Conservation (phyloP, 2,888 invertebrate genomes). For the Erpobdella octoculata region DNA sequence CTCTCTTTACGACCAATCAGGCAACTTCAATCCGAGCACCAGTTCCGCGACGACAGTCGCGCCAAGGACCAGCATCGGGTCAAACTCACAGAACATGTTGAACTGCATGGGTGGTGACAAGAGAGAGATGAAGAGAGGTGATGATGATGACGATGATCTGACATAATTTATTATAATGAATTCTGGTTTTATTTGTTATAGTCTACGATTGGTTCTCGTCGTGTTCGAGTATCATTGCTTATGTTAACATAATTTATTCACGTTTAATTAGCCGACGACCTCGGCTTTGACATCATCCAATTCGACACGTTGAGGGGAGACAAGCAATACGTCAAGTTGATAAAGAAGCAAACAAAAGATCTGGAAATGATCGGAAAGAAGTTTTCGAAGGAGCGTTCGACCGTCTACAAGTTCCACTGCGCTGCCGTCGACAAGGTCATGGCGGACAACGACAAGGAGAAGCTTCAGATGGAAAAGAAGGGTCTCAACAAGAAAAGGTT, state of each 20-base stretch:
- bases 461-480: slow-evolving; percentile 49
- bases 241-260: neutral
- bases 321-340: slow-evolving; percentile 62
- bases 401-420: slow-evolving; percentile 75
- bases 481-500: slow-evolving; percentile 67
- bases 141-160: neutral
- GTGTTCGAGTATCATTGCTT: neutral
- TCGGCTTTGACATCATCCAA: slow-evolving; percentile 47
- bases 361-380: slow-evolving; percentile 72
- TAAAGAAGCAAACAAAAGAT: slow-evolving; percentile 92
- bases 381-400: slow-evolving; percentile 81
- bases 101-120: slow-evolving; percentile 16
- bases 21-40: neutral
- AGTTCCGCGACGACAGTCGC: neutral
- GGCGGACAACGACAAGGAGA: slow-evolving; percentile 54
- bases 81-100: slow-evolving; percentile 9
- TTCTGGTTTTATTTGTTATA: neutral
- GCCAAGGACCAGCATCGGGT: slow-evolving; percentile 25
- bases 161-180: neutral
- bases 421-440: slow-evolving; percentile 82
- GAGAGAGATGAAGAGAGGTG: slow-evolving; percentile 30
- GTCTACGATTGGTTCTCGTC: neutral
- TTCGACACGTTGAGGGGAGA: slow-evolving; percentile 47
- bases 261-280: slow-evolving; percentile 40
- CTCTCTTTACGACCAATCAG: neutral